A percentile compares a stretch with the other conserved stretches of the same genome.
Evolutionary conservation across 2,888 invertebrate species (phyloP).

Genomic region (Cephus nigrinus): DNA sequence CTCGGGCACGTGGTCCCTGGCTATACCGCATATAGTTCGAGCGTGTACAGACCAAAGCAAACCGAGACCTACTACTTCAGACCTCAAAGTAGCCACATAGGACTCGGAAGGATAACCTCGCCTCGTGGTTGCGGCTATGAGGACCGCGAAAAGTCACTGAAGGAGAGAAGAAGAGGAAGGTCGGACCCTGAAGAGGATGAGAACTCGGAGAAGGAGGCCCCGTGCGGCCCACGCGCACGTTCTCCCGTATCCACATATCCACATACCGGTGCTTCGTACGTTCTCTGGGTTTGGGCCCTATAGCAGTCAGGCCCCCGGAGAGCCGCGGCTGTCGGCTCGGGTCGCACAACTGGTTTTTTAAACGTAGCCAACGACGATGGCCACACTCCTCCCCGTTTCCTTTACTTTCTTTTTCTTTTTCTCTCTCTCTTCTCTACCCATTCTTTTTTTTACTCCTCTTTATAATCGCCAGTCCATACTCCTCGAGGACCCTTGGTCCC

Average conservation of each 20-base stretch:
- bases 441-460: conserved; percentile 61
- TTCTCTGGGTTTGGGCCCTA: not conserved
- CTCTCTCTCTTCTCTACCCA: conserved; percentile 11
- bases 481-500: conserved; percentile 33
- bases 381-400: conserved; percentile 44
- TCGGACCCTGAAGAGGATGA: conserved; percentile 3
- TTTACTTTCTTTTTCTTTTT: conserved; percentile 16
- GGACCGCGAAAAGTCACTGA: conserved; percentile 13
- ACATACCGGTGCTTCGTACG: not conserved
- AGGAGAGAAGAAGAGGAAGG: conserved; percentile 10
- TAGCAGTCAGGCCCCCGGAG: conserved; percentile 28
- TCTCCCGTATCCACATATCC: conserved; percentile 15
- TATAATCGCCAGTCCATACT: conserved; percentile 63
- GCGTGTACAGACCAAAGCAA: not conserved
- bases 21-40: not conserved
- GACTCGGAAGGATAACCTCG: not conserved
- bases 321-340: conserved; percentile 51
- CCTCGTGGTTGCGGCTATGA: not conserved
- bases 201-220: conserved; percentile 39
- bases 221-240: conserved; percentile 63
- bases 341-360: conserved; percentile 66
- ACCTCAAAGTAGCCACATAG: not conserved
- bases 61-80: not conserved
- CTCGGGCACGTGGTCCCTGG: not conserved
- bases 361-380: conserved; percentile 60